Evolutionary conservation across 2,797 vertebrate species (phyloP), one percentile per base, ranked within the genome.

Genomic region (Melopsittacus undulatus): DNA sequence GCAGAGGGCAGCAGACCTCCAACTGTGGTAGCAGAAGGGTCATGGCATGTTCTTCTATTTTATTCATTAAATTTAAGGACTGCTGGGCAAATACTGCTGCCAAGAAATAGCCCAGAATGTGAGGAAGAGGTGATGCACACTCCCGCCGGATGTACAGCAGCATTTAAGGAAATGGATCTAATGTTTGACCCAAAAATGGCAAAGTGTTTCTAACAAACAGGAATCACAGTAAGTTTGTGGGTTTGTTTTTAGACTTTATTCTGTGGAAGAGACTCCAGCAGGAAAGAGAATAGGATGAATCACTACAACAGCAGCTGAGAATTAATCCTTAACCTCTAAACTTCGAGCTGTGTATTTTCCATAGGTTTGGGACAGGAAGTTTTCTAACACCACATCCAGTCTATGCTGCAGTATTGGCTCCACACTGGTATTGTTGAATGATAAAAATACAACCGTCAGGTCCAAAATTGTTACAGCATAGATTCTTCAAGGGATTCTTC

Each of bases 111-210:
- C 6, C 29, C 34, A 72, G 49, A 79, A 68, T 6, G 4, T 36
- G 68, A 88, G 38, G 45, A 78, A 88, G 34, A 67, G 40, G 42
- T 59, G 46, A 36, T n/a, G 32, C 20, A 62, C 0, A 0, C 23
- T 36, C 10, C 13, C 2, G 7, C 2, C 4, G 26, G 32, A 62
- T 0, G 3, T 15, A 73, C 0, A 2, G 21, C 51, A 83, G 30
- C 62, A 78, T 81, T 59, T 32, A 88, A 67, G 23, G 38, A 69
- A 76, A 16, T 16, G 45, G 51, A 36, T 72, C 43, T 34, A 34
- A 3, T 32, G 52, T 45, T 59, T 7, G 7, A 67, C 26, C 18
- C 52, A 45, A 83, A 83, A 52, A 72, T 4, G 15, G 57, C 19
- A 75, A 75, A 74, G 9, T 34, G 10, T 42, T 63, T 59, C 61